Base-by-base conservation (phyloP, 2,888 invertebrate genomes). In the Acrobasis repandana region DNA sequence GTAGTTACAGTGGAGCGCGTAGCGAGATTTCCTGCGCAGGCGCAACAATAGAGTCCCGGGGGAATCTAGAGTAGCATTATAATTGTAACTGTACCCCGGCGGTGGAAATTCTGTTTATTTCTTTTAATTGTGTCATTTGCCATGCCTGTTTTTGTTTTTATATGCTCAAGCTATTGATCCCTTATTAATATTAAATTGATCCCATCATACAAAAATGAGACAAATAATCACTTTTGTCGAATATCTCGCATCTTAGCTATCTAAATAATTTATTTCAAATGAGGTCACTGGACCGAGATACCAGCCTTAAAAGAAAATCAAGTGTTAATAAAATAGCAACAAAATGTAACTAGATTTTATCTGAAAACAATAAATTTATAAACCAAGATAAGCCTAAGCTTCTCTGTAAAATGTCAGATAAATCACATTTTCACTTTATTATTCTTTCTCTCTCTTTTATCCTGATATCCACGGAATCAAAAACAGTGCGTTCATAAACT, bases 401-500 rank as follows among this genome's bases (percentile, higher is more conserved):
- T 38, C 10, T 11, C 10, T 11, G 11, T 14, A 43, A 43, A 3
- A 5, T n/a, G 43, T n/a, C 43, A n/a, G n/a, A 43, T 14, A 43
- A 14, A 43, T 43, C 43, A 43, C 3, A 43, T 11, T 14, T 43
- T n/a, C 43, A 6, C 14, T 4, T 43, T 43, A n/a, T 43, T 2
- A n/a, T 43, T 43, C n/a, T n/a, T n/a, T n/a, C n/a, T n/a, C n/a
- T n/a, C n/a, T 43, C 43, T 57, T 46, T 56, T 28, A 56, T 54
- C 46, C 48, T 33, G 52, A 63, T 47, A 61, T 49, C 56, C 28
- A 36, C 15, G 61, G 60, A 58, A 57, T 62, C 61, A 65, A 66
- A 65, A 67, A 61, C 62, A 66, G 67, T 69, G 60, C 63, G 58
- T 33, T 38, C 63, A 64, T 65, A 67, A 61, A 63, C 65, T 67